Conservation (phyloP, 1,140 invertebrate genomes). For the Heliconius melpomene region DNA sequence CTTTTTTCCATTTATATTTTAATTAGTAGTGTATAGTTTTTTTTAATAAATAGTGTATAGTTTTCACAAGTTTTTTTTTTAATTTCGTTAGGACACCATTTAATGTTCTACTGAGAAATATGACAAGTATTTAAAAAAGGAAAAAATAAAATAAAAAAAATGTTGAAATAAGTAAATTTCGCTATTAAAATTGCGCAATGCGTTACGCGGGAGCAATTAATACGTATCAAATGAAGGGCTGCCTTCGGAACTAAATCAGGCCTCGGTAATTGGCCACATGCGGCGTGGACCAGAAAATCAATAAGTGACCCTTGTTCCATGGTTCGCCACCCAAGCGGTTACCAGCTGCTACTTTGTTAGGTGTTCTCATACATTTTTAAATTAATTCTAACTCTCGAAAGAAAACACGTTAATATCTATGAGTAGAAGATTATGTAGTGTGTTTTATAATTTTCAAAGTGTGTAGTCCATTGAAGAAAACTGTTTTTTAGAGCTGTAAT, state of each 20-base stretch:
- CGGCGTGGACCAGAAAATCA: constrained; percentile 44
- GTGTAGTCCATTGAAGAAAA: too few species aligned
- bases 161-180: background rate
- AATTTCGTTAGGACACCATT: too few species aligned
- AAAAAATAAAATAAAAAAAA: too few species aligned
- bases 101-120: too few species aligned
- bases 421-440: too few species aligned
- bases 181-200: constrained; percentile 1
- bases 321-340: constrained; percentile 35
- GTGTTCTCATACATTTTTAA: background rate
- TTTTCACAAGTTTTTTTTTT: too few species aligned
- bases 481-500: too few species aligned
- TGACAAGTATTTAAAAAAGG: too few species aligned
- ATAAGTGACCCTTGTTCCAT: constrained; percentile 45
- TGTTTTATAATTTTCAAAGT: too few species aligned
- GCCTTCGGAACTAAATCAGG: constrained; percentile 25
- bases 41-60: too few species aligned
- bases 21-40: too few species aligned
- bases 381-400: background rate
- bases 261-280: constrained; percentile 36
- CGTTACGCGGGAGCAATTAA: constrained; percentile 22
- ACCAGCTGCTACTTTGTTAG: constrained; percentile 28
- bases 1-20: too few species aligned
- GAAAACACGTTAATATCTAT: background rate
- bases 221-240: constrained; percentile 25